Percentiles rank a stretch among this genome's conserved stretches.
Conservation (phyloP, 1,140 invertebrate genomes). For the Papilio helenus region DNA sequence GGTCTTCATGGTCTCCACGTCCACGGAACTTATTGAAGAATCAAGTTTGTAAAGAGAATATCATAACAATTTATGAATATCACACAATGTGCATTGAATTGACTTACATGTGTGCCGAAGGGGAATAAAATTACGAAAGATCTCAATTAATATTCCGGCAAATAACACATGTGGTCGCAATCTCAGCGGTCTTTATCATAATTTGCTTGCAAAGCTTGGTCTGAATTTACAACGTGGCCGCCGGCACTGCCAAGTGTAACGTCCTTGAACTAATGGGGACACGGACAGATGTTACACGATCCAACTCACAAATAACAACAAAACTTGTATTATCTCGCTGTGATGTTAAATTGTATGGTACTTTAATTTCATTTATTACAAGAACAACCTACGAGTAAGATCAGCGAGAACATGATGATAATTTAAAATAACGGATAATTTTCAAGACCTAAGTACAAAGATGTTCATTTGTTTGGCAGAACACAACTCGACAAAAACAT, state of each 20-base stretch:
- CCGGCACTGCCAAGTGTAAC: slow-evolving; percentile 32
- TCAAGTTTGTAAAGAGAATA: no score
- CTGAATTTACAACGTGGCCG: slow-evolving; percentile 34
- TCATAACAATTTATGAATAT: no score
- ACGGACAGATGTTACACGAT: slow-evolving; percentile 31
- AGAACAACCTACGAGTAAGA: not conserved
- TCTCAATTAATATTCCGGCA: slow-evolving; percentile 30
- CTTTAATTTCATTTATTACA: not conserved
- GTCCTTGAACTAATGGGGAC: slow-evolving; percentile 40
- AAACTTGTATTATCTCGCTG: not conserved
- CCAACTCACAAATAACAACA: slow-evolving; percentile 13
- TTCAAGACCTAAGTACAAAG: not conserved
- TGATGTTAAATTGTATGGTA: not conserved
- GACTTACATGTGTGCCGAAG: not conserved
- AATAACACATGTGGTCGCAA: slow-evolving; percentile 39
- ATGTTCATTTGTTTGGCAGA: not conserved
- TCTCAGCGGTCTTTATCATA: slow-evolving; percentile 35
- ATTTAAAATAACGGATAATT: not conserved
- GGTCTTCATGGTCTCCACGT: no score
- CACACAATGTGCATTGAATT: not conserved
- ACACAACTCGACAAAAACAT: no score
- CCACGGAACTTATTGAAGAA: no score
- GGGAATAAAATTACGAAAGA: slow-evolving; percentile 11
- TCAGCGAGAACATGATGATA: no score
- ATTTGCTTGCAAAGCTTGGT: slow-evolving; percentile 26